A percentile compares a stretch with the other conserved stretches of the same genome.
phyloP scores from a whole-genome alignment of 1,140 invertebrate species.

The Caenorhabditis brenneri region DNA sequence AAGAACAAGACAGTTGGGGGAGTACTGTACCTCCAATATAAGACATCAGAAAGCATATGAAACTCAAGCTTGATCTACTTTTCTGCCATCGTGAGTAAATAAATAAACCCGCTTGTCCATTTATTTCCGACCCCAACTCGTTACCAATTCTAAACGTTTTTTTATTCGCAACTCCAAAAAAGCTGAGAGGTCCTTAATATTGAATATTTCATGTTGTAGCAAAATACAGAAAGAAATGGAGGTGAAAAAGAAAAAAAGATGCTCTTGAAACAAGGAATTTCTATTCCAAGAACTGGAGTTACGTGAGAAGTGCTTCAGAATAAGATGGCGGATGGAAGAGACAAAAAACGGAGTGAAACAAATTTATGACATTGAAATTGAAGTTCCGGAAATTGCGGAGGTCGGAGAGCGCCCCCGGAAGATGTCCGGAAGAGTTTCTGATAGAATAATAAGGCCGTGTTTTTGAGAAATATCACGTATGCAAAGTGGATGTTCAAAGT shows the following conservation, averaged over 20 bases:
- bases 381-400: not conserved
- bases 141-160: slow-evolving; percentile 11
- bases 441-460: too few species aligned
- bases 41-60: too few species aligned
- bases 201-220: slow-evolving; percentile 11
- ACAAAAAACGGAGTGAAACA: not conserved
- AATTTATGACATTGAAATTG: slow-evolving; percentile 33
- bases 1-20: too few species aligned
- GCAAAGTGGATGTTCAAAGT: too few species aligned
- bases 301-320: slow-evolving; percentile 32
- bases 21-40: too few species aligned
- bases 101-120: not conserved
- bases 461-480: too few species aligned
- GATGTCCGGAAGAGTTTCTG: not conserved
- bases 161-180: not conserved
- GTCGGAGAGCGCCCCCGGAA: not conserved
- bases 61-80: not conserved
- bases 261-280: not conserved
- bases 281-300: not conserved
- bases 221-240: too few species aligned
- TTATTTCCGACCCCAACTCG: not conserved
- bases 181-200: slow-evolving; percentile 20
- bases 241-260: not conserved
- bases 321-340: not conserved
- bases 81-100: not conserved